phyloP scores from a whole-genome alignment of 2,113 vertebrate species.

The Vimba vimba region DNA sequence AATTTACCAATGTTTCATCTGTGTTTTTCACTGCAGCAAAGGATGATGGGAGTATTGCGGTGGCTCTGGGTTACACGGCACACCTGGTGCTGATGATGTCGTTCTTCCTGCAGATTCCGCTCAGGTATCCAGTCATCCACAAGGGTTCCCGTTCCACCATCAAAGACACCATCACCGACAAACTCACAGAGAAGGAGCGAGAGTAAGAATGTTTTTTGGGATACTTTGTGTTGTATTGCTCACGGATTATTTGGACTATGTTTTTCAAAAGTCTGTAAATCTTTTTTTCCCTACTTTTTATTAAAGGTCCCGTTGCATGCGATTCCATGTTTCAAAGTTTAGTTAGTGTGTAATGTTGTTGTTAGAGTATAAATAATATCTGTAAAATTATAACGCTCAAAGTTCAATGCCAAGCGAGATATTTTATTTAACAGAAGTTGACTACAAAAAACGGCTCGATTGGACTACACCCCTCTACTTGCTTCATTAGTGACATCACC shows the following conservation, averaged over 20 bases:
- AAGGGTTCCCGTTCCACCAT: constrained; percentile 96
- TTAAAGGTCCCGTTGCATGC: too few species aligned
- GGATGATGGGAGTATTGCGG: constrained; percentile 95
- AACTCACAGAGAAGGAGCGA: constrained; percentile 94
- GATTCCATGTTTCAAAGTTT: too few species aligned
- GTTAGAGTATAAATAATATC: too few species aligned
- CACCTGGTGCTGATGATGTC: constrained; percentile 98
- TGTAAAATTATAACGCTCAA: too few species aligned
- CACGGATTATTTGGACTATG: neutral
- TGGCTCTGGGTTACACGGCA: constrained; percentile 95
- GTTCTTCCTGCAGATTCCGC: constrained; percentile 95
- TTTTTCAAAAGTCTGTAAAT: neutral
- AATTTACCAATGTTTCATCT: neutral
- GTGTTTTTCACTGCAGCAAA: constrained; percentile 81
- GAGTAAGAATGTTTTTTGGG: constrained; percentile 83
- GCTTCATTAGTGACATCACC: too few species aligned
- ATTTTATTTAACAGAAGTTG: too few species aligned
- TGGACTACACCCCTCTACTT: too few species aligned
- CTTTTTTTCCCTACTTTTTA: neutral
- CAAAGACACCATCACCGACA: constrained; percentile 98
- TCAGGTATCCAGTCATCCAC: constrained; percentile 95
- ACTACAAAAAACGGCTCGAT: too few species aligned
- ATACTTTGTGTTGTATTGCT: neutral
- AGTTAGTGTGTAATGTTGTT: too few species aligned
- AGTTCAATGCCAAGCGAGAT: too few species aligned